Conservation (phyloP, 2,888 invertebrate species). For the Drosophila nigricruria region DNA sequence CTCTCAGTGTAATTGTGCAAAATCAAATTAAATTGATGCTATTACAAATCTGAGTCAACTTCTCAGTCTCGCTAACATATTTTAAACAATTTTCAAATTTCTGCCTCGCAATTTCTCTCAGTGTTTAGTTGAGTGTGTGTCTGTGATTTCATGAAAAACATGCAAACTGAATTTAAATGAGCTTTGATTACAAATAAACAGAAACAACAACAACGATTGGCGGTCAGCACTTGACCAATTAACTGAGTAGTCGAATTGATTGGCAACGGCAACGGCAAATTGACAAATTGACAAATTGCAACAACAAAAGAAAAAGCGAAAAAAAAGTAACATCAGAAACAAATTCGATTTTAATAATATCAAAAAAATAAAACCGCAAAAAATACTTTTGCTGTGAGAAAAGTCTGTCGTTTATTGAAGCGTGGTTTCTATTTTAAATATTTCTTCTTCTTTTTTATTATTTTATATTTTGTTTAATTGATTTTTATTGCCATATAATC, state of each 20-base stretch:
- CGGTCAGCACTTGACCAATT: slow-evolving; percentile 79
- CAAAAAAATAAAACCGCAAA: not conserved
- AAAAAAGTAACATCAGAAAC: not conserved
- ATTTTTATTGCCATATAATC: slow-evolving; percentile 70
- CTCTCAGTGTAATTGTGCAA: slow-evolving; percentile 45
- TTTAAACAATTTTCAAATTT: not conserved
- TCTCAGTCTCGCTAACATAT: too few species aligned
- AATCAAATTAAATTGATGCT: too few species aligned
- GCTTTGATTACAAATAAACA: slow-evolving; percentile 72
- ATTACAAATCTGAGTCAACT: too few species aligned
- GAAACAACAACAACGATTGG: slow-evolving; percentile 49
- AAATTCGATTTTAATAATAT: slow-evolving; percentile 14
- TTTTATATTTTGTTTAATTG: slow-evolving; percentile 53
- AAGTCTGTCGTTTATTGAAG: slow-evolving; percentile 14
- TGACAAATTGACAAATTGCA: slow-evolving; percentile 43
- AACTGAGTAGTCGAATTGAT: slow-evolving; percentile 65
- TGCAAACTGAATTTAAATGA: slow-evolving; percentile 80
- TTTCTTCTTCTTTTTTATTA: not conserved
- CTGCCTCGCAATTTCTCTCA: slow-evolving; percentile 21
- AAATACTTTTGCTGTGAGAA: slow-evolving; percentile 31
- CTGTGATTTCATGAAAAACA: slow-evolving; percentile 68
- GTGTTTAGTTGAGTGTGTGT: slow-evolving; percentile 23
- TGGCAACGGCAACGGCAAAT: slow-evolving; percentile 55
- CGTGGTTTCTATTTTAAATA: not conserved
- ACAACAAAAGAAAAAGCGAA: slow-evolving; percentile 11